Base-by-base conservation (phyloP, 2,888 invertebrate genomes). In the Caenorhabditis auriculariae region DNA sequence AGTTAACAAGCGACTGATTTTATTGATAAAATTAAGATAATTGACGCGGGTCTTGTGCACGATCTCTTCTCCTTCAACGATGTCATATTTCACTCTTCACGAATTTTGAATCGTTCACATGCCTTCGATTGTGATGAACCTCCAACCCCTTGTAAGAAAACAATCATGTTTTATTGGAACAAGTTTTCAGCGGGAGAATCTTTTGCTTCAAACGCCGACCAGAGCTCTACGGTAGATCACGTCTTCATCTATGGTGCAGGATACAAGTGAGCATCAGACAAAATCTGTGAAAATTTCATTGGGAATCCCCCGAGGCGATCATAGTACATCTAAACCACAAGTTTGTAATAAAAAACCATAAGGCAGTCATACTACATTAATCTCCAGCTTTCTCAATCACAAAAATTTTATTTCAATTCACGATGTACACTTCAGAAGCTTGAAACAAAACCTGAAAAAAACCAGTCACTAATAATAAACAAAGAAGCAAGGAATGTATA, bases 21-120 rank as follows among this genome's bases (percentile, higher is more conserved):
- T 15, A 44, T 43, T 6, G 26, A 23, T 21, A n/a, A 6, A 17
- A 38, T 28, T 51, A 39, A 57, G 80, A 82, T 85, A 37, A 81
- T 87, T 52, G 87, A 88, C 81, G 83, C 84, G 24, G 83, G 84
- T 58, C 81, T 86, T 47, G 82, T 83, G 65, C 78, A 85, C 80
- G 80, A 84, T 51, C 79, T 81, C 29, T 78, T 79, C 46, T 55
- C 72, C 3, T 57, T 60, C 28, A 69, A 73, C 28, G 73, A 75
- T 26, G 63, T 78, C 6, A 66, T 71, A 19, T 79, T 81, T 49
- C 76, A 78, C 46, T 80, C 80, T 6, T 78, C 79, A 1, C 61
- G 74, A 3, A 65, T 78, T n/a, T 61, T 81, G 23, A 76, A 78
- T 42, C 59, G 80, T 43, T 75, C 73, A 46, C 74, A 77, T 47